These are phyloP conservation scores for Portunus trituberculatus DNA, from an alignment of 1,140 invertebrate genomes.

Conservation along the genomic window DNA sequence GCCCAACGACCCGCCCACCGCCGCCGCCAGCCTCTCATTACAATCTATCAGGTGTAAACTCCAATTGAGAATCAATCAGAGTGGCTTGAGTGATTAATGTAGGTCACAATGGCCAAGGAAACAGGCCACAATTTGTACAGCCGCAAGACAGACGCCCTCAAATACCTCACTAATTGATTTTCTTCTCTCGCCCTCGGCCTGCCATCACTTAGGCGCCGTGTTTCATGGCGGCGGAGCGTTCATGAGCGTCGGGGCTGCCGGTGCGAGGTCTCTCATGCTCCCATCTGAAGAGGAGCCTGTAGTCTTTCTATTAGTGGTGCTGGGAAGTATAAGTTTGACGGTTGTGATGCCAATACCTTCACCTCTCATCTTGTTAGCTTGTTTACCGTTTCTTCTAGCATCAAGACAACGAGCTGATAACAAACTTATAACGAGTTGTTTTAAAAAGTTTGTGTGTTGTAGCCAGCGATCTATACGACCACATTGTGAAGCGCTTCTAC, in stretches of 20 bases:
- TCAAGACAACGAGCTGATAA: too few species aligned
- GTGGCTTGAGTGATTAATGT: conserved; percentile 64
- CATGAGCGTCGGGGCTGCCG: background rate
- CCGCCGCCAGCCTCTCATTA: conserved; percentile 48
- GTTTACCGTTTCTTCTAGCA: too few species aligned
- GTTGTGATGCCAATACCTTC: background rate
- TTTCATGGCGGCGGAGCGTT: background rate
- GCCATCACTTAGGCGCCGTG: conserved; percentile 27
- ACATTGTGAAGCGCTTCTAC: too few species aligned
- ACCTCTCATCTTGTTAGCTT: background rate
- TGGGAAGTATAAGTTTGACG: background rate
- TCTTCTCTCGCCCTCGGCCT: conserved; percentile 50
- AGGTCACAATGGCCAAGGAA: conserved; percentile 69
- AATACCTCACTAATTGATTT: conserved; percentile 74
- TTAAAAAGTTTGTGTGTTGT: too few species aligned
- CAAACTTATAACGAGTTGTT: too few species aligned
- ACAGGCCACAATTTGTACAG: conserved; percentile 70
- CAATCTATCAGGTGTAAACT: conserved; percentile 73
- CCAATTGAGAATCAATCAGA: conserved; percentile 70
- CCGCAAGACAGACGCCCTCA: conserved; percentile 43
- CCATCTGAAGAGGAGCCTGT: background rate
- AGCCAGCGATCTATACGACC: too few species aligned
- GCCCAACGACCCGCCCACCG: background rate
- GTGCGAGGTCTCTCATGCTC: background rate
- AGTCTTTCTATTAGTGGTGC: background rate